Evolutionary conservation across 2,888 invertebrate species (phyloP).

Genomic region (Capitulum mitella): DNA sequence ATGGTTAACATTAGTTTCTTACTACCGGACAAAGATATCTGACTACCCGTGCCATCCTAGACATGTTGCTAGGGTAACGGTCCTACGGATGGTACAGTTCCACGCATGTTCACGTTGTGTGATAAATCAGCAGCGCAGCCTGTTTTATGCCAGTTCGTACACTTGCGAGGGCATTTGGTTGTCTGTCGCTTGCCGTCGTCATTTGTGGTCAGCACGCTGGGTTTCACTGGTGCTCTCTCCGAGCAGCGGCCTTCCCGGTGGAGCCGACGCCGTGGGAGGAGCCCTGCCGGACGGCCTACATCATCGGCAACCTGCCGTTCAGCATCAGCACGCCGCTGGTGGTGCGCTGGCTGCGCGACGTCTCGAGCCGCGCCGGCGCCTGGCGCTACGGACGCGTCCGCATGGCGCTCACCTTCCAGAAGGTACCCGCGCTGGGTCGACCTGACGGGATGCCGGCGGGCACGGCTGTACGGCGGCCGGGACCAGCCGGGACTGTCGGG

Average conservation of each 20-base stretch:
- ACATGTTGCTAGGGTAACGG: too few relatives aligned
- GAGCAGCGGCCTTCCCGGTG: constrained; percentile 28
- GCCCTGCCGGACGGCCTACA: constrained; percentile 55
- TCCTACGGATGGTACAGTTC: too few relatives aligned
- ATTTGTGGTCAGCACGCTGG: not conserved
- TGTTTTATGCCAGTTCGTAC: too few relatives aligned
- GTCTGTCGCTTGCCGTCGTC: not conserved
- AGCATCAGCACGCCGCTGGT: constrained; percentile 89
- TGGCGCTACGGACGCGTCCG: constrained; percentile 75
- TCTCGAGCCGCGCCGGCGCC: constrained; percentile 61
- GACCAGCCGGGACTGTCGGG: constrained; percentile 49
- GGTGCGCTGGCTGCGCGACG: constrained; percentile 73
- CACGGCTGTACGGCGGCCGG: constrained; percentile 48
- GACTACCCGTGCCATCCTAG: too few relatives aligned
- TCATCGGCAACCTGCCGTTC: constrained; percentile 94
- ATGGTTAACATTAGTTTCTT: too few relatives aligned
- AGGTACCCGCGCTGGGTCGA: too few relatives aligned
- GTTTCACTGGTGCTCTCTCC: not conserved
- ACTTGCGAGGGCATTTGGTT: too few relatives aligned
- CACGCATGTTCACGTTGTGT: too few relatives aligned
- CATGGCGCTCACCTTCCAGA: constrained; percentile 91
- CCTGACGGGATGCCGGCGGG: constrained; percentile 87
- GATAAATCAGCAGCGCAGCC: too few relatives aligned
- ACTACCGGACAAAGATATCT: too few relatives aligned
- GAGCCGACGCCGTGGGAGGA: constrained; percentile 37